phyloP scores from a whole-genome alignment of 1,140 invertebrate species.

The Drosophila murphyi region DNA sequence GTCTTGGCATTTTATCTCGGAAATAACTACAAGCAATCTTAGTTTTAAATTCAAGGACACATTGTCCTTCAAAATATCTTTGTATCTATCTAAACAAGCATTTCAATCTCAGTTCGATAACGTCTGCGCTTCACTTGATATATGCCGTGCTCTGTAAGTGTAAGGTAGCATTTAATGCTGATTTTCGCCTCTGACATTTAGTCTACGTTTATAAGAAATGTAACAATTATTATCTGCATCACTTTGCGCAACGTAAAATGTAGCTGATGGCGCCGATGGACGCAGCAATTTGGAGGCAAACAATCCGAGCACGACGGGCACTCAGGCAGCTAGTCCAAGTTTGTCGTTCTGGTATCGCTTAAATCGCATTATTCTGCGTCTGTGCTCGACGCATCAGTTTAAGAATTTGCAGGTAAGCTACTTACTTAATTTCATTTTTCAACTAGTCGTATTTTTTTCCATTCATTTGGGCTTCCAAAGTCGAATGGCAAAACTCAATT shows the following conservation, averaged over 20 bases:
- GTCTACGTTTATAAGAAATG: too few species aligned
- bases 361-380: slow-evolving; percentile 83
- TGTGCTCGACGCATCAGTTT: slow-evolving; percentile 88
- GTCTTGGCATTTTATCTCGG: neutral
- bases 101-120: too few species aligned
- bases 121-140: too few species aligned
- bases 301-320: slow-evolving; percentile 63
- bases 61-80: too few species aligned
- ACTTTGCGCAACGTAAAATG: slow-evolving; percentile 23
- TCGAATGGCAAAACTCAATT: slow-evolving; percentile 16
- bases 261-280: slow-evolving; percentile 39
- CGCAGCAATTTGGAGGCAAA: slow-evolving; percentile 63
- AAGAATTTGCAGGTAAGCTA: slow-evolving; percentile 88
- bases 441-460: neutral
- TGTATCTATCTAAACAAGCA: too few species aligned
- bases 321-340: slow-evolving; percentile 68
- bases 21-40: too few species aligned
- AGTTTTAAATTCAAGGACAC: too few species aligned
- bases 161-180: too few species aligned
- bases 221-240: neutral
- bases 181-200: too few species aligned
- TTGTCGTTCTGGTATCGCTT: slow-evolving; percentile 84
- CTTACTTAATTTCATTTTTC: slow-evolving; percentile 44
- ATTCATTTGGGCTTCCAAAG: neutral
- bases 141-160: too few species aligned